phyloP scores from a whole-genome alignment of 2,113 vertebrate species.

The Leucosticte australis region DNA sequence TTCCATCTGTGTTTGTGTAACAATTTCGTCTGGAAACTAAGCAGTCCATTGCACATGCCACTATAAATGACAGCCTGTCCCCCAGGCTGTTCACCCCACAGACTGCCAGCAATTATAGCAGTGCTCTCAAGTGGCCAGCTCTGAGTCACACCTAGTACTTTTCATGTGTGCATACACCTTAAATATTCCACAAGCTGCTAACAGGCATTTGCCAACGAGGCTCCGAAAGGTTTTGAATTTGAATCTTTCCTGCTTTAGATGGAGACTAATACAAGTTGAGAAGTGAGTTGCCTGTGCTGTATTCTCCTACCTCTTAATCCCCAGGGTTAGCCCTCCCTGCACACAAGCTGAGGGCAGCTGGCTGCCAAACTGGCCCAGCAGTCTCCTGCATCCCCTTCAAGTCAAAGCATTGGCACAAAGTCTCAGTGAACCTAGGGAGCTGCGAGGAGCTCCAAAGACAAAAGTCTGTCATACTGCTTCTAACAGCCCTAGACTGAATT shows the following conservation, averaged over 20 bases:
- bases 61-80: neutral
- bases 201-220: neutral
- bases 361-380: neutral
- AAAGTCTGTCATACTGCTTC: neutral
- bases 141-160: neutral
- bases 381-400: neutral
- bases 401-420: neutral
- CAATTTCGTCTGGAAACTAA: conserved; percentile 18
- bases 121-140: neutral
- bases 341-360: neutral
- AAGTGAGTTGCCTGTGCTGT: neutral
- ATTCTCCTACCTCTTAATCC: neutral
- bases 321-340: neutral
- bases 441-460: neutral
- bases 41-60: neutral
- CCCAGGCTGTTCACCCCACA: neutral
- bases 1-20: conserved; percentile 34
- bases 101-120: neutral
- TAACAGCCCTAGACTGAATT: neutral
- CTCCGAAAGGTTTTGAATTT: neutral
- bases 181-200: neutral
- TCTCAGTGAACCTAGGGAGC: neutral
- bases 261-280: neutral
- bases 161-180: neutral
- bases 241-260: neutral